A percentile compares a stretch with the other conserved stretches of the same genome.
phyloP scores from a whole-genome alignment of 1,140 invertebrate genomes.

The Sminthurides bifidus region DNA sequence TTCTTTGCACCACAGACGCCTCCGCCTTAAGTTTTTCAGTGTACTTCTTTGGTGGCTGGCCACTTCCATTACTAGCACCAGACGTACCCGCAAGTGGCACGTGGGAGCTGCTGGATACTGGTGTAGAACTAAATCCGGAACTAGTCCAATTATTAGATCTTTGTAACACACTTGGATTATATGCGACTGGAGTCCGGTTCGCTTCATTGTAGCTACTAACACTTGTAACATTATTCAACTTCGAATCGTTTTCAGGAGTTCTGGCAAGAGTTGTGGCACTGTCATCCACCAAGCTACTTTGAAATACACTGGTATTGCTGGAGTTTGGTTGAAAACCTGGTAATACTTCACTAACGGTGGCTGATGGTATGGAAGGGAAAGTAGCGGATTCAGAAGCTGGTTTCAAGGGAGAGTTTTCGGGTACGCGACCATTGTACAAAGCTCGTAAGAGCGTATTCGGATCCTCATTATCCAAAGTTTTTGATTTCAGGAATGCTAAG shows the following conservation, averaged over 20 bases:
- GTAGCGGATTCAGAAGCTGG: too few relatives aligned
- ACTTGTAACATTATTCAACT: too few relatives aligned
- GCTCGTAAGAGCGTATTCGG: neutral
- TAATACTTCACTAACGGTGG: too few relatives aligned
- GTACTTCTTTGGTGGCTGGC: too few relatives aligned
- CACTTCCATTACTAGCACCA: neutral
- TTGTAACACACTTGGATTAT: neutral
- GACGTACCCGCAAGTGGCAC: neutral
- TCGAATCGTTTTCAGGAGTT: neutral
- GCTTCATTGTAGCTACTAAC: too few relatives aligned
- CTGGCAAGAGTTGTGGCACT: neutral
- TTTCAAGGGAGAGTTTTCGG: neutral
- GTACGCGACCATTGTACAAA: conserved; percentile 2
- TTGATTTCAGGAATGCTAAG: neutral
- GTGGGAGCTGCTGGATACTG: neutral
- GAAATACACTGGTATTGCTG: too few relatives aligned
- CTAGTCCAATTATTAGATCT: neutral
- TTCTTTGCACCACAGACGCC: conserved; percentile 83
- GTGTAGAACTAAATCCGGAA: neutral
- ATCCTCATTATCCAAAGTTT: neutral
- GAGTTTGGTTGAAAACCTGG: too few relatives aligned
- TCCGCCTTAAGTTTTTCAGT: conserved; percentile 42
- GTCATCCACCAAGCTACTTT: neutral
- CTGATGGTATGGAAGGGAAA: too few relatives aligned
- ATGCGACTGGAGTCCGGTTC: too few relatives aligned